Percentiles rank a stretch among this genome's conserved stretches.
Evolutionary conservation across 2,113 vertebrate species (phyloP).

Genomic region (Gracilinanus agilis): DNA sequence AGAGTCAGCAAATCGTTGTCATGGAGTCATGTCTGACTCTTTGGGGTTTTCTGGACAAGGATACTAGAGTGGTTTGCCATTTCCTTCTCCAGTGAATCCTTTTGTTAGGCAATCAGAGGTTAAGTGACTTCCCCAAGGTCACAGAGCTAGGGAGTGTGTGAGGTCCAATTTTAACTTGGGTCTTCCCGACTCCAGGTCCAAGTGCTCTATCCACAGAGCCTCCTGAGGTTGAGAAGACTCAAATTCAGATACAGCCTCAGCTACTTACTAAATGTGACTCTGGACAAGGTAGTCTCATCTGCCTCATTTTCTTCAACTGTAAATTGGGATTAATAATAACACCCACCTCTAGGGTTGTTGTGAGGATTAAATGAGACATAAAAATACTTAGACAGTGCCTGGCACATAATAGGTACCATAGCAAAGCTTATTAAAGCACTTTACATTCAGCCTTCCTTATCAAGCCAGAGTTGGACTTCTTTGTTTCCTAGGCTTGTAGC

Average conservation of each 20-base stretch:
- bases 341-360: not conserved
- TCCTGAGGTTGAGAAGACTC: too few relatives aligned
- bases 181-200: too few relatives aligned
- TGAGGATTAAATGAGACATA: not conserved
- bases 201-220: too few relatives aligned
- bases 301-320: not conserved
- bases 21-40: too few relatives aligned
- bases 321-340: not conserved
- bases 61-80: too few relatives aligned
- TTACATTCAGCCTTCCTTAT: not conserved
- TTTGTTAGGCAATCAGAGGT: too few relatives aligned
- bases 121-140: too few relatives aligned
- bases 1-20: too few relatives aligned
- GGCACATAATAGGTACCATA: not conserved
- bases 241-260: not conserved
- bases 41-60: too few relatives aligned
- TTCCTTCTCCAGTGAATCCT: too few relatives aligned
- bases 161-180: too few relatives aligned
- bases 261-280: not conserved
- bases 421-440: not conserved
- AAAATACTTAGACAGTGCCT: not conserved
- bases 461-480: not conserved
- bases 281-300: not conserved
- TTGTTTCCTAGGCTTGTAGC: not conserved
- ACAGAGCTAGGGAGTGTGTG: too few relatives aligned